Evolutionary conservation across 1,140 invertebrate species (phyloP), one percentile per base, ranked within the genome.

Genomic region (Calephelis virginiensis): DNA sequence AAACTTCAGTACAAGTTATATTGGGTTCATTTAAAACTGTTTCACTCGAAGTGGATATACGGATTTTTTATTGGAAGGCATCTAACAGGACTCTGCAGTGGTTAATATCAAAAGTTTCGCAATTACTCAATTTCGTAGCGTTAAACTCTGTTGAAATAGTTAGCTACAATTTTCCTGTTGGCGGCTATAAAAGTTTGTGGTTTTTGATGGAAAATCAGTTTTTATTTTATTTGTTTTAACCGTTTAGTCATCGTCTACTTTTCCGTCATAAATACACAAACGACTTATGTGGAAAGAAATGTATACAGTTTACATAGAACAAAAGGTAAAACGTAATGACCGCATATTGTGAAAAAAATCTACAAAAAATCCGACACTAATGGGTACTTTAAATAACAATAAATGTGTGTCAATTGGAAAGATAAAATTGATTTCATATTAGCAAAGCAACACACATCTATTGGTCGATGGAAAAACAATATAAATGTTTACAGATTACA

Each of bases 101-200:
- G 38, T 14, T 56, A 45, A 45, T 56, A 59, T 56, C 38, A 56
- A 14, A 56, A 64, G 49, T 65, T 65, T 65, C 45, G 63, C 49
- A 65, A 65, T 59, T 59, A 65, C 53, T 65, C 45, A 13, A 56
- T 64, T 46, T 46, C 43, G 13, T 45, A 64, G 40, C 8, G 48
- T 64, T 64, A 53, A 53, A 56, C 49, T 64, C 63, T 49, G 50
- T 17, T 50, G 48, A 53, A 53, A 43, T 43, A 64, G 14, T 56
- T 64, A 53, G 49, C 43, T 64, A 46, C 38, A 64, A 50, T 49
- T 64, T 64, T 64, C 63, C 49, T 64, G 48, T 64, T 64, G 13
- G 17, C 49, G 11, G 48, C 13, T 14, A 56, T 1, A 17, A 43
- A 11, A 45, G 38, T 56, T 64, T 38, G 17, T 62, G 45, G 17